Conservation (phyloP, 2,797 vertebrate genomes). For the Valencia hispanica region DNA sequence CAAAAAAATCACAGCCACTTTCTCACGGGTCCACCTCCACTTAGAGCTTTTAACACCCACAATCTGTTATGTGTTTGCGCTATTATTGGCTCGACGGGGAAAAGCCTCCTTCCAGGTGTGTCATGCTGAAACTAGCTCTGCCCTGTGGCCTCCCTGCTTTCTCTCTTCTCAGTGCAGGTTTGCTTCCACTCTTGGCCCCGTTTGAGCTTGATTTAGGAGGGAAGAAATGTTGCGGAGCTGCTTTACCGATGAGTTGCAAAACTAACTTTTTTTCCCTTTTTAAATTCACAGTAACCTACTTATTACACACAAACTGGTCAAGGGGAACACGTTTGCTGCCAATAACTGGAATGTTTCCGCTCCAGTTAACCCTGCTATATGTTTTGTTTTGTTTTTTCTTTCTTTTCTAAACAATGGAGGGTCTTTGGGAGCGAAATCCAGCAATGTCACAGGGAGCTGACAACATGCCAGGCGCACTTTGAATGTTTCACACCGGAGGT, state of each 20-base stretch:
- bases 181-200: constrained; percentile 14
- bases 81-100: constrained; percentile 71
- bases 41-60: constrained; percentile 58
- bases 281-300: constrained; percentile 17
- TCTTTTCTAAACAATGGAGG: constrained; percentile 71
- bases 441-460: constrained; percentile 46
- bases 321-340: constrained; percentile 48
- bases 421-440: constrained; percentile 57
- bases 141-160: constrained; percentile 34
- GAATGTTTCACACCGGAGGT: constrained; percentile 58
- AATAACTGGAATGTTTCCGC: constrained; percentile 81
- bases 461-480: constrained; percentile 62
- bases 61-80: constrained; percentile 55
- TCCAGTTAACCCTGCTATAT: constrained; percentile 79
- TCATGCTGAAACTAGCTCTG: constrained; percentile 64
- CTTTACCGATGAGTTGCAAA: constrained; percentile 7
- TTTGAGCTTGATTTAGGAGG: constrained; percentile 9
- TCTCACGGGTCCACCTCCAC: constrained; percentile 27
- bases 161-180: constrained; percentile 35
- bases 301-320: constrained; percentile 31
- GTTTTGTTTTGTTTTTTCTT: constrained; percentile 20
- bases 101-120: constrained; percentile 72
- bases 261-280: constrained; percentile 27
- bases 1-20: constrained; percentile 30
- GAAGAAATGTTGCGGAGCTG: constrained; percentile 8